phyloP scores from a whole-genome alignment of 1,140 invertebrate genomes.

The Pachypeltis micranthus region DNA sequence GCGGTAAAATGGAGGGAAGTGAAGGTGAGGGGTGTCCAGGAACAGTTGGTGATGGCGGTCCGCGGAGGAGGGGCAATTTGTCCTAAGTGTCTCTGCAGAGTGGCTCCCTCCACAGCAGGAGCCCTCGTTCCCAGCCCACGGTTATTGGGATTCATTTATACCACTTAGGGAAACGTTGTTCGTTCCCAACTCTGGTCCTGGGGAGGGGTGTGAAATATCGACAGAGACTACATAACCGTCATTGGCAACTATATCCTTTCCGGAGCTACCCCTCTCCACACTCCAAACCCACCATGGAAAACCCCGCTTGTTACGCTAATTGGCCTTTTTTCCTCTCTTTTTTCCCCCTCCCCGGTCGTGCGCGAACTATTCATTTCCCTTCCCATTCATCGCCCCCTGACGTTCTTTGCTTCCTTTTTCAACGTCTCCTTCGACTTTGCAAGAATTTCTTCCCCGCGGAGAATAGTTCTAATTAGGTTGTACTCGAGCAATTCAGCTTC shows the following conservation, averaged over 20 bases:
- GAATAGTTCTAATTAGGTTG: too few relatives aligned
- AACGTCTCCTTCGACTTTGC: too few relatives aligned
- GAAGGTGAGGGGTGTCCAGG: too few relatives aligned
- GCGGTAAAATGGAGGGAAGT: neutral
- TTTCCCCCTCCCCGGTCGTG: too few relatives aligned
- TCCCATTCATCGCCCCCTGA: too few relatives aligned
- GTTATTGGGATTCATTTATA: neutral
- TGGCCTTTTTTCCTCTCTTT: neutral
- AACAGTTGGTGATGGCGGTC: too few relatives aligned
- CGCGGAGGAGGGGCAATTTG: neutral
- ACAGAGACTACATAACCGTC: neutral
- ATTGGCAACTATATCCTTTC: neutral
- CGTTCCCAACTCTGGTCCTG: too few relatives aligned
- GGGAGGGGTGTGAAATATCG: neutral
- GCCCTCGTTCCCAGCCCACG: neutral
- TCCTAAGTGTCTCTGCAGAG: neutral
- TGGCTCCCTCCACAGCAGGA: neutral
- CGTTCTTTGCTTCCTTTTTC: too few relatives aligned
- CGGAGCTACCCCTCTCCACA: neutral
- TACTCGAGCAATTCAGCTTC: too few relatives aligned
- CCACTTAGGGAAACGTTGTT: neutral
- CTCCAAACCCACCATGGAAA: too few relatives aligned
- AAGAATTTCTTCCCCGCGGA: too few relatives aligned
- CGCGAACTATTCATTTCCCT: too few relatives aligned
- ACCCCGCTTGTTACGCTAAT: neutral